Base-by-base conservation (phyloP, 2,797 vertebrate species). In the Craterocephalus amniculus region DNA sequence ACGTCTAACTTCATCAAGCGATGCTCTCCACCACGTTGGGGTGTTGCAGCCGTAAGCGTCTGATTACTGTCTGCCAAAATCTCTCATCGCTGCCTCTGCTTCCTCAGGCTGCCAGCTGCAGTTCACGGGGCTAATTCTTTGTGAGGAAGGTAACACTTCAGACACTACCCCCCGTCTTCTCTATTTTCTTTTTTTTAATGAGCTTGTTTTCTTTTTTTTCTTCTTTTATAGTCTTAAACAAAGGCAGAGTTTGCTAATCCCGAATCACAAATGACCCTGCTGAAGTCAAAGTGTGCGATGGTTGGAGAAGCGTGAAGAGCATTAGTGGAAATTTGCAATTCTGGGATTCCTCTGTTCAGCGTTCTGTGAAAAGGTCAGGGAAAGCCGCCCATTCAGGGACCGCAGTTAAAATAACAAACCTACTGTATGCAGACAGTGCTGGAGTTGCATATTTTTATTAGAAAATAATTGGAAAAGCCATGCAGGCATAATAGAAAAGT, bases 41-140 rank as follows among this genome's bases (percentile, higher is more conserved):
- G 43, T 75, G 63, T 65, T 45, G 67, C 40, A 36, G 45, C 70
- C 49, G 35, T 58, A 62, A 74, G 63, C 83, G 49, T 83, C 67
- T 81, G 83, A 88, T 85, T 84, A 76, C 75, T 74, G 81, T 79
- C 78, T 71, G 76, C 74, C 64, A 65, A 89, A 79, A 88, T 88
- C 83, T 88, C 70, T 84, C 78, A 71, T 88, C 80, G 59, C 72
- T 74, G 78, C 49, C 52, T 74, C 54, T 31, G 80, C 78, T 80
- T 76, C 84, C 76, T 26, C 52, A 35, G 73, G 74, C 82, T 84
- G 80, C 77, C 83, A 81, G 76, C 81, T 86, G 67, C 55, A 35
- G 76, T 87, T 85, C 77, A 66, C 13, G 64, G 61, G 67, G 78
- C 72, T 88, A 83, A 92, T 89, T 86, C 85, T 64, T 68, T 58